Evolutionary conservation across 2,113 vertebrate species (phyloP).

Genomic region (Atlantisia rogersi): DNA sequence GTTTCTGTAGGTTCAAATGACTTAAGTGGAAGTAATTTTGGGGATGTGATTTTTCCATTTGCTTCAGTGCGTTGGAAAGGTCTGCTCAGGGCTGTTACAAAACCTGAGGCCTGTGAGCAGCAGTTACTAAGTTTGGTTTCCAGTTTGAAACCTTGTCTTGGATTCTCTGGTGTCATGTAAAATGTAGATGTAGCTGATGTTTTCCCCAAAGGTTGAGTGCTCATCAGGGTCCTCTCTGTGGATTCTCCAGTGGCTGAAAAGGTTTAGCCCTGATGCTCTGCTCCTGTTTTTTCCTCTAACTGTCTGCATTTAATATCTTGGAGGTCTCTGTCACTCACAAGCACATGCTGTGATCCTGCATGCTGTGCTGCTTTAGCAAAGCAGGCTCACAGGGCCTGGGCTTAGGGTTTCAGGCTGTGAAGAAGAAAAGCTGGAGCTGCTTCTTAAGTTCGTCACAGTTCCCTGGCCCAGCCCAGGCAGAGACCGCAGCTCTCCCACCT

Average conservation of each 20-base stretch:
- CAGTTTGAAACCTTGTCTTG: background rate
- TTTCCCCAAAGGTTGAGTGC: background rate
- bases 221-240: background rate
- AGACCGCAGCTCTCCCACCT: background rate
- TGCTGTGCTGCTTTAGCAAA: background rate
- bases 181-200: background rate
- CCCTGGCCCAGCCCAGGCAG: background rate
- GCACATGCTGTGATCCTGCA: background rate
- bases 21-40: slow-evolving; percentile 38
- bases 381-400: background rate
- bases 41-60: slow-evolving; percentile 19
- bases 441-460: background rate
- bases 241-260: background rate
- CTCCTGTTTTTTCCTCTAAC: background rate
- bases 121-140: background rate
- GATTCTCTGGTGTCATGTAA: background rate
- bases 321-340: background rate
- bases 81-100: background rate
- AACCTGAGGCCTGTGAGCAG: background rate
- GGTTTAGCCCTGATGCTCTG: background rate
- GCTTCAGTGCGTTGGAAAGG: background rate
- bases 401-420: background rate
- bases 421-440: background rate
- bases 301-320: background rate
- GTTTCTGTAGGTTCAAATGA: background rate